Percentiles rank a stretch among this genome's conserved stretches.
Conservation (phyloP, 2,113 vertebrate genomes). For the Nasalis larvatus region DNA sequence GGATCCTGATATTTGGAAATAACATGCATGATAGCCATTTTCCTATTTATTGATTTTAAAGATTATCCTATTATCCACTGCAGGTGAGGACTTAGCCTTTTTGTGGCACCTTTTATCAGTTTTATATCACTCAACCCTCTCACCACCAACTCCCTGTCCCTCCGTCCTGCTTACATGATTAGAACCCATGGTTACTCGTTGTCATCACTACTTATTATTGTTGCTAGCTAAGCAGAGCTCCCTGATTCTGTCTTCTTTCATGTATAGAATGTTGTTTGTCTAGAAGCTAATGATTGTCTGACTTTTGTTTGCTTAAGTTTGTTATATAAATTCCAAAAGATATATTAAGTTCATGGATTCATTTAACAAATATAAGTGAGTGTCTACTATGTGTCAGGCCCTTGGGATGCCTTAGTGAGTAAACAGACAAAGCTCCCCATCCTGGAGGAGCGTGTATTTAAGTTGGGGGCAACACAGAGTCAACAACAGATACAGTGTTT, state of each 20-base stretch:
- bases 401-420: background rate
- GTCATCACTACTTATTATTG: background rate
- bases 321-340: background rate
- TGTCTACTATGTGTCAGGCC: rapidly evolving
- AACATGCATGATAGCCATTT: too few species aligned
- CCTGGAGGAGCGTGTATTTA: too few species aligned
- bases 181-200: rapidly evolving
- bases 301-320: background rate
- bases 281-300: background rate
- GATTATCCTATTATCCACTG: rapidly evolving
- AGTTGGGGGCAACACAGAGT: background rate
- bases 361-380: too few species aligned
- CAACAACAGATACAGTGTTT: background rate
- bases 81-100: too few species aligned
- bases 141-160: rapidly evolving
- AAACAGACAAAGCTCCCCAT: background rate
- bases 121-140: too few species aligned
- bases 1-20: background rate
- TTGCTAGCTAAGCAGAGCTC: background rate
- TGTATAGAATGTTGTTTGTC: background rate
- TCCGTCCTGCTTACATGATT: background rate
- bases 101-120: too few species aligned
- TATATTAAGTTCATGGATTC: rapidly evolving
- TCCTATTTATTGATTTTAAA: background rate
- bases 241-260: background rate